phyloP scores from a whole-genome alignment of 1,140 invertebrate species.

The Drosophila pseudoananassae region DNA sequence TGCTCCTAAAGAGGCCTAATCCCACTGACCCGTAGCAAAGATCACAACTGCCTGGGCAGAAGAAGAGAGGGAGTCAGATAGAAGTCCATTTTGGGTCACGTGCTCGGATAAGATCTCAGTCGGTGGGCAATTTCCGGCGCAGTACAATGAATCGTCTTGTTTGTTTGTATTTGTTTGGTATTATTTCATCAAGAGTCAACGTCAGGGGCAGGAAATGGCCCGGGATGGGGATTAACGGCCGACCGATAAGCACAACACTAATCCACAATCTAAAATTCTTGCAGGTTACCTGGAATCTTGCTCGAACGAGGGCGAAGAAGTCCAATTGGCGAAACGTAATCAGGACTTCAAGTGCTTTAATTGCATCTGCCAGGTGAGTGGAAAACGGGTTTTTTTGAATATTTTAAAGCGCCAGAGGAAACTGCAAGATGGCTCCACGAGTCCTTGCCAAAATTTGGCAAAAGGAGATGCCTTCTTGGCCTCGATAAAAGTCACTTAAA shows the following conservation, averaged over 20 bases:
- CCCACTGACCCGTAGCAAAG: constrained; percentile 56
- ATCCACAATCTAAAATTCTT: constrained; percentile 11
- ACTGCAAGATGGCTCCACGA: constrained; percentile 33
- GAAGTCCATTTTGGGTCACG: constrained; percentile 62
- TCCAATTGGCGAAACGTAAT: constrained; percentile 50
- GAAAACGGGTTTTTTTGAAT: not conserved
- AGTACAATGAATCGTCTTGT: constrained; percentile 70
- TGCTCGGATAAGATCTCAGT: constrained; percentile 78
- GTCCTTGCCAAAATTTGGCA: constrained; percentile 53
- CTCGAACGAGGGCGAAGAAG: constrained; percentile 77
- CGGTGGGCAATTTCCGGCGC: constrained; percentile 76
- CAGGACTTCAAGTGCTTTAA: constrained; percentile 77
- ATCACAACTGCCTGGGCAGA: constrained; percentile 25
- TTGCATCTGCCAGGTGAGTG: constrained; percentile 74
- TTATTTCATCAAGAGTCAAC: constrained; percentile 56
- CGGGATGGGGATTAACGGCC: constrained; percentile 25
- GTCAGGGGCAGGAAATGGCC: constrained; percentile 50
- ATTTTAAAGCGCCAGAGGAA: not conserved
- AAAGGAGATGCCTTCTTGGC: constrained; percentile 53
- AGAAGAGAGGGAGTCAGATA: not conserved
- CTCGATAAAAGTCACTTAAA: constrained; percentile 45
- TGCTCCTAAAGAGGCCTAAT: constrained; percentile 51
- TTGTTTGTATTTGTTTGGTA: constrained; percentile 64
- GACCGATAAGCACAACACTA: constrained; percentile 20
- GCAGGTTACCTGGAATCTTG: constrained; percentile 74